Evolutionary conservation across 2,113 vertebrate genomes (phyloP), one percentile per base, ranked within the genome.

Genomic region (Coreoperca whiteheadi): DNA sequence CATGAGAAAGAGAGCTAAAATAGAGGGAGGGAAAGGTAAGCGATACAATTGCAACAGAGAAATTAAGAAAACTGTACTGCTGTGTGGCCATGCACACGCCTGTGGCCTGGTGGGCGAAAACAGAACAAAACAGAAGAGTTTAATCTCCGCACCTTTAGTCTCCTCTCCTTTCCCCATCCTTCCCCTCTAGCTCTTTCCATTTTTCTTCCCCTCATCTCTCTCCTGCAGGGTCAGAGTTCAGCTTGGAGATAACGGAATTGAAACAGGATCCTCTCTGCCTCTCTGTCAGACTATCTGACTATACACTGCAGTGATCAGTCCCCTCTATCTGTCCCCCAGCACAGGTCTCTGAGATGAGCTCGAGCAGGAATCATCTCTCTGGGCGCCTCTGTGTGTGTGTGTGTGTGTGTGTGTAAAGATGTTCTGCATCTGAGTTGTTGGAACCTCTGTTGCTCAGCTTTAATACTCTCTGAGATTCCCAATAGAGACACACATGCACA

Each of bases 161-260:
- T 78, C 34, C 8, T 83, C 67, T 83, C 70, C 72, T 87, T 71
- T 74, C 54, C 74, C 57, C 39, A 71, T 76, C 32, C 59, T 68
- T 70, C 54, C 86, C 91, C 88, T 88, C 69, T 50, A 81, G 91
- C 84, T 89, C 82, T 81, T 85, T 87, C 65, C 83, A 88, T 93
- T 93, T 90, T 65, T 86, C 87, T 65, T 73, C 70, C 74, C 59
- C 80, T 91, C 92, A 83, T 92, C 82, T 93, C 88, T 90, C 68
- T 81, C 59, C 72, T 53, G 84, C 46, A 15, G 70, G 90, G 93
- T 94, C 92, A 92, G 81, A 93, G 94, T 90, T 94, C 93, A 92
- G 83, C 50, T 23, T 10, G 57, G 80, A 87, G 93, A 94, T 93
- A 92, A 93, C 90, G 83, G 91, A 90, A 92, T 80, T 92, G 92